phyloP scores from a whole-genome alignment of 1,140 invertebrate species.

The Neodiprion lecontei region DNA sequence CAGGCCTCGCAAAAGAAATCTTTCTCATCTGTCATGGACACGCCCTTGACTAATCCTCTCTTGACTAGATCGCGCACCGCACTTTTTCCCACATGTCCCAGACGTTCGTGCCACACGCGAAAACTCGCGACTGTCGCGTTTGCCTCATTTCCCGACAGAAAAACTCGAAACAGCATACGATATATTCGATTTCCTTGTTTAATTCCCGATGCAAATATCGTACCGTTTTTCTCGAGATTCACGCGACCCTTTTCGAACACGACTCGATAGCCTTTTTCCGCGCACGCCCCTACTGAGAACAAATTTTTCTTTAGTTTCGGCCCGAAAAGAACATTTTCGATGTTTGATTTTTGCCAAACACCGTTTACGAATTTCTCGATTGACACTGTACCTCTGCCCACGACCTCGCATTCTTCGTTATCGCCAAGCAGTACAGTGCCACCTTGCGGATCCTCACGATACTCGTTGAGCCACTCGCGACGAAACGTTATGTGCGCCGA shows the following conservation, averaged over 20 bases:
- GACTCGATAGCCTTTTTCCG: background rate
- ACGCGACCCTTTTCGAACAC: background rate
- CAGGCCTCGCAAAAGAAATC: constrained; percentile 18
- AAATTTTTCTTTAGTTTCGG: background rate
- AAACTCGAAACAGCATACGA: no score
- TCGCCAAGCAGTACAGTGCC: constrained; percentile 26
- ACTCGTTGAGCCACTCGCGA: constrained; percentile 29
- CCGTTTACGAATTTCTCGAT: constrained; percentile 23
- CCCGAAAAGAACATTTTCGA: constrained; percentile 26
- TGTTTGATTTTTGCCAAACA: constrained; percentile 3
- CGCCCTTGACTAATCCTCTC: constrained; percentile 20
- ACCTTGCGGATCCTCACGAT: constrained; percentile 12
- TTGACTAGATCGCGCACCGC: background rate
- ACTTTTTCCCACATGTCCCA: constrained; percentile 25
- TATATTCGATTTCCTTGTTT: background rate
- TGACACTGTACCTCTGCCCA: constrained; percentile 19
- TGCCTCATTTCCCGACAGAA: background rate
- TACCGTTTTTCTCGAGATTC: background rate
- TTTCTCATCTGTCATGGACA: constrained; percentile 18
- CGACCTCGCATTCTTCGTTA: constrained; percentile 23
- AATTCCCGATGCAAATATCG: background rate
- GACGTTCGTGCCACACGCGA: constrained; percentile 25
- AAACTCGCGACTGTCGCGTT: constrained; percentile 17
- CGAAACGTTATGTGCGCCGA: constrained; percentile 3
- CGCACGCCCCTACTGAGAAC: background rate